These are phyloP conservation scores for Drosophila navojoa DNA, from an alignment of 1,140 invertebrate genomes.

Conservation along the genomic window DNA sequence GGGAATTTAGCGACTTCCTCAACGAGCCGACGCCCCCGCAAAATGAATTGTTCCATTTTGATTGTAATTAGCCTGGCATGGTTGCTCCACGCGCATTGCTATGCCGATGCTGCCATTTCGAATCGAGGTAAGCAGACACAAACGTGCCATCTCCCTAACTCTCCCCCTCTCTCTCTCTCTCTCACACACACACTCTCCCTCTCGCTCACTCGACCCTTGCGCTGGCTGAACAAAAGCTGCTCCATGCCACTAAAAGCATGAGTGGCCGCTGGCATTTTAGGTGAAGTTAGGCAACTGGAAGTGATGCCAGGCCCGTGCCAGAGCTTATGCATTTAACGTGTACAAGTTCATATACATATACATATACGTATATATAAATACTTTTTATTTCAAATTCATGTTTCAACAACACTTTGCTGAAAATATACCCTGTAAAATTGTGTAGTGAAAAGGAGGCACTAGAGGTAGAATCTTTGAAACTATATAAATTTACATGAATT, in stretches of 20 bases:
- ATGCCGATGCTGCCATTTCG: slow-evolving; percentile 78
- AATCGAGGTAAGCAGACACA: slow-evolving; percentile 80
- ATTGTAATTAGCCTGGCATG: slow-evolving; percentile 83
- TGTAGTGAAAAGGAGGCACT: no score
- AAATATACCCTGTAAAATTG: no score
- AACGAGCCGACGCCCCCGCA: slow-evolving; percentile 21
- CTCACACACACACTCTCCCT: no score
- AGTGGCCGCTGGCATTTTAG: slow-evolving; percentile 8
- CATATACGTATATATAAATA: not conserved
- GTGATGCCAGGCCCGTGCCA: slow-evolving; percentile 2
- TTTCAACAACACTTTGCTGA: slow-evolving; percentile 19
- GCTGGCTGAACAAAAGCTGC: slow-evolving; percentile 29
- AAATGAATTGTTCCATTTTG: slow-evolving; percentile 83
- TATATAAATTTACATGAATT: no score
- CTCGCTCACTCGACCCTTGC: no score
- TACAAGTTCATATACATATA: not conserved
- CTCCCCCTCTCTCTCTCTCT: no score
- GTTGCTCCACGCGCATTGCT: slow-evolving; percentile 64
- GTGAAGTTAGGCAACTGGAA: not conserved
- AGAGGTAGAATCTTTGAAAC: no score
- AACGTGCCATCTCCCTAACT: no score
- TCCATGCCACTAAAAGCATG: slow-evolving; percentile 9
- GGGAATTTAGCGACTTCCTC: slow-evolving; percentile 25
- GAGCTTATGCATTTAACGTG: slow-evolving; percentile 45
- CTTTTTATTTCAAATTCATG: slow-evolving; percentile 44